Evolutionary conservation across 2,113 vertebrate genomes (phyloP), one percentile per base, ranked within the genome.

Genomic region (Cynoglossus semilaevis): DNA sequence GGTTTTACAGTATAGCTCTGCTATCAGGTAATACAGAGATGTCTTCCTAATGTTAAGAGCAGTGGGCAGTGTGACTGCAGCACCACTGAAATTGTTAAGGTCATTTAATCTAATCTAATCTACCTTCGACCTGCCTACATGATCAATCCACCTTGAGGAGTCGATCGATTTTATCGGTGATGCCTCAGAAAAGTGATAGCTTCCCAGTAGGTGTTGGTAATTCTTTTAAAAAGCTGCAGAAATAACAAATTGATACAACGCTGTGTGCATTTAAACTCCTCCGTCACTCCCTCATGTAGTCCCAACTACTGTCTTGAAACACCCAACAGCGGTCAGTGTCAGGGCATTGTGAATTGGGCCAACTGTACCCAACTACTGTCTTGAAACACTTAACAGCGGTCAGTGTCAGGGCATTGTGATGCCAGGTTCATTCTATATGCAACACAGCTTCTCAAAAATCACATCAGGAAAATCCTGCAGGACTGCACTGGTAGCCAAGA

Each of bases 111-210:
- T 74, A 85, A 87, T 88, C 83, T 74, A 87, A 81, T 85, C 74
- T 68, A 83, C 77, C 66, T 82, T 76, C 78, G 77, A 79, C 76
- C 80, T 74, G 70, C 74, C 58, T 51, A 53, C 40, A 59, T 78
- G 72, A 85, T 85, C 81, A 80, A 87, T 85, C 83, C 81, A 70
- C 69, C 77, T 75, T 40, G 69, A 83, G 79, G 72, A 85, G 67
- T 70, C 71, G 53, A 81, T 88, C 68, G 55, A 88, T 83, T 72
- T 82, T 85, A 88, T 88, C 80, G 81, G 83, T 81, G 79, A 72
- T 29, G 69, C 42, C 65, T 79, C 81, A 86, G 76, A 66, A 54
- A 68, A 59, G 80, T 85, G 75, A 76, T 59, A 47, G 62, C 71
- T 68, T 80, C 61, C 76, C 70, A 60, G 71, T 6, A 64, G 77